Conservation (phyloP, 37 sponge, comb jelly and placozoan species). For the Theonella swinhoei region DNA sequence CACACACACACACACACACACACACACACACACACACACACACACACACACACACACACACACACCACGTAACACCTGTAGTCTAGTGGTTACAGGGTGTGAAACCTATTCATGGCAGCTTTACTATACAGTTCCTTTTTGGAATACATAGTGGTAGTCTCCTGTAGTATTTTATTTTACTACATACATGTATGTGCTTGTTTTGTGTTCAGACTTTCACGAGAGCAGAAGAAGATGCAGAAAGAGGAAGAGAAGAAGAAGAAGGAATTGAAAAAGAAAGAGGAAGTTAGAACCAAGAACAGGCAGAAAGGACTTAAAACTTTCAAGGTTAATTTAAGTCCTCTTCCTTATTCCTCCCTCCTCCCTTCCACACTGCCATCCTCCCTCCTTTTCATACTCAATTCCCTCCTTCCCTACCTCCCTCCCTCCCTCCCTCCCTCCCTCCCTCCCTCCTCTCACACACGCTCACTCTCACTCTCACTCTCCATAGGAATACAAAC, state of each 20-base stretch:
- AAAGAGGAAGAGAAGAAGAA: conserved; percentile 6
- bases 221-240: conserved; percentile 5
- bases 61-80: too few species aligned
- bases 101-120: too few species aligned
- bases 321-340: neutral
- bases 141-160: neutral
- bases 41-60: too few species aligned
- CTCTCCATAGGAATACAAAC: conserved; percentile 26
- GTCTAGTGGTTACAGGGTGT: too few species aligned
- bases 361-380: too few species aligned
- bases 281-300: neutral
- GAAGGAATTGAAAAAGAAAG: neutral
- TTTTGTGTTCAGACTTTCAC: neutral
- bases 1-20: conserved; percentile 48
- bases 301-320: neutral
- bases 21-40: conserved; percentile 45
- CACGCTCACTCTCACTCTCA: neutral
- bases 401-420: too few species aligned
- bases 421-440: too few species aligned
- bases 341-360: neutral
- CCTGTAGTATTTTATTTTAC: neutral
- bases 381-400: too few species aligned
- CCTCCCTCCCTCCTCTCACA: too few species aligned
- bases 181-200: neutral
- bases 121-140: too few species aligned